Percentiles rank a stretch among this genome's conserved stretches.
Evolutionary conservation across 1,140 invertebrate species (phyloP).

Genomic region (Rhopalosiphum maidis): DNA sequence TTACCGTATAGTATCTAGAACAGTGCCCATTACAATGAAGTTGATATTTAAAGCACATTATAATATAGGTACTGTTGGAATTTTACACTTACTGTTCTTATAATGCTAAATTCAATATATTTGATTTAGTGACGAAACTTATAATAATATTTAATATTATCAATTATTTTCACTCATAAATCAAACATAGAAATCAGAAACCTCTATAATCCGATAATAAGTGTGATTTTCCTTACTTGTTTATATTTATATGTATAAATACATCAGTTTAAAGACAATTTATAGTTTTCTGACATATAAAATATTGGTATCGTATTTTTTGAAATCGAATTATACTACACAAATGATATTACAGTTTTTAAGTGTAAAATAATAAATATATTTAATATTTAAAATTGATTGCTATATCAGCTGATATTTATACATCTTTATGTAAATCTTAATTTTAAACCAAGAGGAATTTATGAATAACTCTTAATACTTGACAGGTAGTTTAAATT

Average conservation of each 20-base stretch:
- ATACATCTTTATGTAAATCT: constrained; percentile 18
- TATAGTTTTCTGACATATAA: neutral
- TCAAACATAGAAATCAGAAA: neutral
- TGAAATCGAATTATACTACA: neutral
- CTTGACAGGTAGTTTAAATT: constrained; percentile 32
- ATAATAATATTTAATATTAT: neutral
- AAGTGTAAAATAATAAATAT: neutral
- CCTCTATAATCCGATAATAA: neutral
- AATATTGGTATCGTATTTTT: constrained; percentile 12
- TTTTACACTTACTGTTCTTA: neutral
- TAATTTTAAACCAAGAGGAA: neutral
- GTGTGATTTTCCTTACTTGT: constrained; percentile 1
- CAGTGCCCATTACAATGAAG: neutral
- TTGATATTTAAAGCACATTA: neutral
- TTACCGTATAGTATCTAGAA: neutral
- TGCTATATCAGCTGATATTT: neutral
- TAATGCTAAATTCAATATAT: neutral
- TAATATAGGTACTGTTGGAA: neutral
- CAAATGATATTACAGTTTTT: neutral
- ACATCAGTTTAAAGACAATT: neutral
- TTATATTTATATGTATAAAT: neutral
- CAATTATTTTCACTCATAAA: neutral
- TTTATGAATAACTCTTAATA: neutral
- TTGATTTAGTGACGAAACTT: neutral
- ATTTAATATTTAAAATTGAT: constrained; percentile 28